These are phyloP conservation scores for Julus scanicus DNA, from an alignment of 2,888 invertebrate species.

Conservation along the genomic window DNA sequence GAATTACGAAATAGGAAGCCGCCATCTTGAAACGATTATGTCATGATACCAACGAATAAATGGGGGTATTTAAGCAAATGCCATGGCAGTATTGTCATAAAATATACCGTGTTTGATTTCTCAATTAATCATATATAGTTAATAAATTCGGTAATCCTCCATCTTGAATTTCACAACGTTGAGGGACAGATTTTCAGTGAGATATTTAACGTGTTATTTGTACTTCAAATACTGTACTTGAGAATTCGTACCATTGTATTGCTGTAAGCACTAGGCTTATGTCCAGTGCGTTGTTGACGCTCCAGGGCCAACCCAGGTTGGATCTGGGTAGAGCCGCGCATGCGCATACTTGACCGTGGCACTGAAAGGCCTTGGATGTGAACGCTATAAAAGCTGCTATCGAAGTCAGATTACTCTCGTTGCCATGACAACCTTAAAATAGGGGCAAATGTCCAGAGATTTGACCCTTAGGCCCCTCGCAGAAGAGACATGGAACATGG, in stretches of 20 bases:
- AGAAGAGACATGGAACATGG: not conserved
- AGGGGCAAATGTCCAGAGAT: constrained; percentile 29
- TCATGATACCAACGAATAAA: too few species aligned
- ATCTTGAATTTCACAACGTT: too few species aligned
- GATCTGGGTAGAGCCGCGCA: not conserved
- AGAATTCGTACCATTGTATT: not conserved
- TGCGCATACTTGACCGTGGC: not conserved
- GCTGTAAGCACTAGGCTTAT: not conserved
- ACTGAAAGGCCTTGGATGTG: not conserved
- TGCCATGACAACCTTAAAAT: not conserved
- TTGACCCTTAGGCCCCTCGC: not conserved
- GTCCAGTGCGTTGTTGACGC: not conserved
- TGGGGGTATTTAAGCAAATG: too few species aligned
- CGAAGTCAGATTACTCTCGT: constrained; percentile 29
- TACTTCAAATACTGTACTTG: not conserved
- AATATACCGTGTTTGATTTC: too few species aligned
- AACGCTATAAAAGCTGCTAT: not conserved
- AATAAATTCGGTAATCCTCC: too few species aligned
- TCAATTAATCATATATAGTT: too few species aligned
- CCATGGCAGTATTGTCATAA: too few species aligned
- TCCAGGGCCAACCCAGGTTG: not conserved
- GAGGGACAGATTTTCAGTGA: too few species aligned
- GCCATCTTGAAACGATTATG: too few species aligned
- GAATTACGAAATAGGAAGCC: too few species aligned
- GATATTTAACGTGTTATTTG: too few species aligned